phyloP scores from a whole-genome alignment of 2,888 invertebrate genomes.

The Rotaria macrura region DNA sequence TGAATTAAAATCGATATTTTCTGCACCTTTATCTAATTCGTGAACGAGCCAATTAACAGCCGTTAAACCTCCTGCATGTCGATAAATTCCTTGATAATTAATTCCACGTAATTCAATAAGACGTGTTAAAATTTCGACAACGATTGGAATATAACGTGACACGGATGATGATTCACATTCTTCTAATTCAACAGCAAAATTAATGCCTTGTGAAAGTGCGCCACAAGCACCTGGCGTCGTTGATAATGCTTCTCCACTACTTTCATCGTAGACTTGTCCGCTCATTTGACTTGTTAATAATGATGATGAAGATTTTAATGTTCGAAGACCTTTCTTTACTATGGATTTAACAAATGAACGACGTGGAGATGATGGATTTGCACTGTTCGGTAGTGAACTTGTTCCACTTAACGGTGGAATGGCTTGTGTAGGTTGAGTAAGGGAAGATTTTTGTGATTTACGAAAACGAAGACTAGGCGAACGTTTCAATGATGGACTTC shows the following conservation, averaged over 20 bases:
- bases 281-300: slow-evolving; percentile 26
- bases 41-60: slow-evolving; percentile 16
- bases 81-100: slow-evolving; percentile 27
- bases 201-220: background rate
- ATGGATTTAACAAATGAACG: slow-evolving; percentile 11
- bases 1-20: slow-evolving; percentile 25
- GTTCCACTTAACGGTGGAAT: background rate
- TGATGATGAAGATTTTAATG: background rate
- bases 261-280: slow-evolving; percentile 20
- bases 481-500: slow-evolving; percentile 20
- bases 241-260: background rate
- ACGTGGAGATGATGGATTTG: background rate
- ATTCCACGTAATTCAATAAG: slow-evolving; percentile 26
- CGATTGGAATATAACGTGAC: slow-evolving; percentile 22
- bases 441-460: slow-evolving; percentile 3
- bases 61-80: slow-evolving; percentile 27
- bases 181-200: slow-evolving; percentile 31
- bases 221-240: background rate
- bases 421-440: background rate
- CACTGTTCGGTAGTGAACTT: too few relatives aligned
- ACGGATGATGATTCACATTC: slow-evolving; percentile 30
- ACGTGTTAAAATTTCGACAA: slow-evolving; percentile 29
- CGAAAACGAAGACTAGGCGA: slow-evolving; percentile 17
- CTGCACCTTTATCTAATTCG: slow-evolving; percentile 25
- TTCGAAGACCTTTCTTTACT: background rate